Percentiles rank a stretch among this genome's conserved stretches.
Conservation (phyloP, 2,888 invertebrate genomes). For the Calameuta filiformis region DNA sequence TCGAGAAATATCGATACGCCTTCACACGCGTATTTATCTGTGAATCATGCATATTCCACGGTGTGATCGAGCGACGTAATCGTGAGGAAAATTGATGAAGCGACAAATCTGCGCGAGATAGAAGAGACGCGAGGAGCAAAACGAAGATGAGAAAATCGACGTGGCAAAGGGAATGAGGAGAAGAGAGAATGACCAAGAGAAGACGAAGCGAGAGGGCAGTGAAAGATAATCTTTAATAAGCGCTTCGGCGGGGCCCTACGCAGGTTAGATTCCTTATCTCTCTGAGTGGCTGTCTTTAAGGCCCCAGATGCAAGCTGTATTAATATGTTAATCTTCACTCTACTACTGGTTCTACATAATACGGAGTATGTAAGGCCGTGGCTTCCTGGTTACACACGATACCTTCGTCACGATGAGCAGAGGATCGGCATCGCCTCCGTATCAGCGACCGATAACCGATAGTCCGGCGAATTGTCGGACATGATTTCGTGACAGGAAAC, state of each 20-base stretch:
- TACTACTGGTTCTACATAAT: constrained; percentile 54
- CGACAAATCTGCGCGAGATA: background rate
- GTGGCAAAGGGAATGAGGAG: constrained; percentile 10
- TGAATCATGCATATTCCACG: background rate
- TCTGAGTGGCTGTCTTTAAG: constrained; percentile 24
- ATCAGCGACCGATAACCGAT: background rate
- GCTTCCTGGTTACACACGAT: background rate
- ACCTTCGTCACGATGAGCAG: background rate
- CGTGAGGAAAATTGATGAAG: background rate
- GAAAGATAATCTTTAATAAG: constrained; percentile 5
- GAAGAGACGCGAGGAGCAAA: background rate
- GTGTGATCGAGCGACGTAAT: background rate
- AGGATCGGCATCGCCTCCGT: background rate
- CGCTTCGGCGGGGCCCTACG: constrained; percentile 7
- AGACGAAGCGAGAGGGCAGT: constrained; percentile 8
- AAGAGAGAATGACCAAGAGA: constrained; percentile 13
- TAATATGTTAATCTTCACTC: constrained; percentile 59
- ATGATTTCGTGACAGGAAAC: background rate
- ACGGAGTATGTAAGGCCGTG: background rate
- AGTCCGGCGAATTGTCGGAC: background rate
- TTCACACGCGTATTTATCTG: background rate
- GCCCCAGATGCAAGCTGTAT: constrained; percentile 40
- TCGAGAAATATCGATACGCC: background rate
- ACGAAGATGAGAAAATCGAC: background rate
- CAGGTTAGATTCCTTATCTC: constrained; percentile 19